These are phyloP conservation scores for Alcedo quadribrachys DNA, from an alignment of 2,797 vertebrate species.

Conservation along the genomic window DNA sequence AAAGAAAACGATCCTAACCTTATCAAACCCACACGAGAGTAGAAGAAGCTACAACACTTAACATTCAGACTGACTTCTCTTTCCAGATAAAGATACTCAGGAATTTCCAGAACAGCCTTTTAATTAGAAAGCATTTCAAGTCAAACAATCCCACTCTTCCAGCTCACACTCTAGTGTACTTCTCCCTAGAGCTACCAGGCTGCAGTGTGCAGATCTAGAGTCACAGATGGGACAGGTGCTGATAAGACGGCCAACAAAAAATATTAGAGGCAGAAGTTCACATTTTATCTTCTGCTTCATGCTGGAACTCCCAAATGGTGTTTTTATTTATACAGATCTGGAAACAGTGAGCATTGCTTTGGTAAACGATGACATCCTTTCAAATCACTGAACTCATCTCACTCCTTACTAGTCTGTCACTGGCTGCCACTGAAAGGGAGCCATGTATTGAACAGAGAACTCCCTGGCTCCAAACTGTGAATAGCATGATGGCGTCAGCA, in stretches of 20 bases:
- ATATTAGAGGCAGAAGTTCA: not conserved
- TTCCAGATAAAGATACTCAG: not conserved
- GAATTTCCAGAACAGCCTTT: not conserved
- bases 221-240: not conserved
- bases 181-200: not conserved
- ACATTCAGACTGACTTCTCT: not conserved
- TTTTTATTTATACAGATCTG: not conserved
- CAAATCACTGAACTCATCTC: not conserved
- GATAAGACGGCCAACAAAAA: not conserved
- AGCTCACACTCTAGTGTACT: accelerated
- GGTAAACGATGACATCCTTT: not conserved
- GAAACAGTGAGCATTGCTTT: accelerated
- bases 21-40: accelerated
- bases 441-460: accelerated
- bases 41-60: not conserved
- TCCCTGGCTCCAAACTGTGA: not conserved
- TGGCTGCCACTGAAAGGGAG: not conserved
- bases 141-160: not conserved
- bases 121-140: not conserved
- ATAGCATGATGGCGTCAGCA: accelerated
- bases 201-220: not conserved
- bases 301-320: not conserved
- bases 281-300: not conserved
- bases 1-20: not conserved
- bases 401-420: not conserved